A percentile compares a stretch with the other conserved stretches of the same genome.
phyloP scores from a whole-genome alignment of 2,113 vertebrate genomes.

The Myrmophylax atrothorax region DNA sequence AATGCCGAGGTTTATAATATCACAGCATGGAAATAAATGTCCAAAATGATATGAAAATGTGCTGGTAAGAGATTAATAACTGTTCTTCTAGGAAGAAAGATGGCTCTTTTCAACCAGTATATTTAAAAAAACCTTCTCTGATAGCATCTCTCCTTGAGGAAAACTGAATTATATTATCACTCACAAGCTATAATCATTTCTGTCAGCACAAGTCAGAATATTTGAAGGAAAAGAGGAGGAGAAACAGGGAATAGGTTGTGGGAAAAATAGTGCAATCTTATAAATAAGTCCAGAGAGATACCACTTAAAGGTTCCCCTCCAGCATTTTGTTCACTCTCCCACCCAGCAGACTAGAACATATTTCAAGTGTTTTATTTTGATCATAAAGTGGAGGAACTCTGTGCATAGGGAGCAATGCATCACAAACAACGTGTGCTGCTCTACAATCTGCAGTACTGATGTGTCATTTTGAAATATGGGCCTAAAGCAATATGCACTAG shows the following conservation, averaged over 20 bases:
- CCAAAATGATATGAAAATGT: slow-evolving; percentile 81
- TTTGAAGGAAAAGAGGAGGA: slow-evolving; percentile 38
- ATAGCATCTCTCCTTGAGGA: slow-evolving; percentile 81
- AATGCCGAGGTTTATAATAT: slow-evolving; percentile 79
- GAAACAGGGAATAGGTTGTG: background rate
- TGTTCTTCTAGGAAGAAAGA: slow-evolving; percentile 78
- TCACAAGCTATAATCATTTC: slow-evolving; percentile 81
- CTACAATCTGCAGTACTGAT: background rate
- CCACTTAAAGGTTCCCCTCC: background rate
- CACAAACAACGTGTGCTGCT: background rate
- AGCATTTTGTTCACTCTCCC: background rate
- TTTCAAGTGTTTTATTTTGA: slow-evolving; percentile 60
- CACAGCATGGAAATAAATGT: slow-evolving; percentile 79
- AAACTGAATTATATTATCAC: slow-evolving; percentile 83
- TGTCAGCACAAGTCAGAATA: slow-evolving; percentile 65
- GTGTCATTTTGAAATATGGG: background rate
- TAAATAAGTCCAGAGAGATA: background rate
- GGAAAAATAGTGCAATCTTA: background rate
- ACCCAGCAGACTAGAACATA: slow-evolving; percentile 18
- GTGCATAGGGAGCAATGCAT: slow-evolving; percentile 24
- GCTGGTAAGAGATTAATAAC: slow-evolving; percentile 82
- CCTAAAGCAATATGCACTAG: background rate
- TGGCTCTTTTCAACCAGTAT: slow-evolving; percentile 80
- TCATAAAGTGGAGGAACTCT: slow-evolving; percentile 24
- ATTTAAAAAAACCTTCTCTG: slow-evolving; percentile 73